A percentile compares a stretch with the other conserved stretches of the same genome.
Conservation (phyloP, 2,888 invertebrate species). For the Nomada hirtipes region DNA sequence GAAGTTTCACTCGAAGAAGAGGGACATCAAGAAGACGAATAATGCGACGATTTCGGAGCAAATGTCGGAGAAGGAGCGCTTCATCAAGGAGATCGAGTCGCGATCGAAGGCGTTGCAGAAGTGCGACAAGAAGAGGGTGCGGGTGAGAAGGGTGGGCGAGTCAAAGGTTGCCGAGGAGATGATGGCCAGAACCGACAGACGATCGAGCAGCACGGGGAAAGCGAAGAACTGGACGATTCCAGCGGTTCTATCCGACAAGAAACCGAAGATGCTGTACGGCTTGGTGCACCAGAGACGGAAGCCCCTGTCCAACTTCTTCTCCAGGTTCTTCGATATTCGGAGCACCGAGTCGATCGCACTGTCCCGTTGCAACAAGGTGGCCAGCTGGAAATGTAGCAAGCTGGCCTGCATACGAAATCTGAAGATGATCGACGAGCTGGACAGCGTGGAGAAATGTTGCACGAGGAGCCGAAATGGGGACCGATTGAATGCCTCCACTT, state of each 20-base stretch:
- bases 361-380: neutral
- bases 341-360: neutral
- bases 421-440: neutral
- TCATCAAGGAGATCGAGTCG: neutral
- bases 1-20: neutral
- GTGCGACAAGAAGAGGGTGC: conserved; percentile 9
- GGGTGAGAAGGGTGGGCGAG: neutral
- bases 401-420: neutral
- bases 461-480: neutral
- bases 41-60: neutral
- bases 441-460: neutral
- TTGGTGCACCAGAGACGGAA: conserved; percentile 11
- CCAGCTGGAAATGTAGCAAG: neutral
- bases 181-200: neutral
- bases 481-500: conserved; percentile 28
- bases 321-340: conserved; percentile 13
- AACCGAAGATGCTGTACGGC: conserved; percentile 55
- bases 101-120: neutral
- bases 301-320: conserved; percentile 29
- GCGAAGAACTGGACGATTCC: conserved; percentile 56
- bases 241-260: conserved; percentile 34
- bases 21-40: neutral
- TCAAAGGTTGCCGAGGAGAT: neutral
- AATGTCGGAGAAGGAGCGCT: neutral
- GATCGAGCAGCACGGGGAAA: conserved; percentile 9